Conservation (phyloP, 2,888 invertebrate genomes). For the Himalopsyche anomala region DNA sequence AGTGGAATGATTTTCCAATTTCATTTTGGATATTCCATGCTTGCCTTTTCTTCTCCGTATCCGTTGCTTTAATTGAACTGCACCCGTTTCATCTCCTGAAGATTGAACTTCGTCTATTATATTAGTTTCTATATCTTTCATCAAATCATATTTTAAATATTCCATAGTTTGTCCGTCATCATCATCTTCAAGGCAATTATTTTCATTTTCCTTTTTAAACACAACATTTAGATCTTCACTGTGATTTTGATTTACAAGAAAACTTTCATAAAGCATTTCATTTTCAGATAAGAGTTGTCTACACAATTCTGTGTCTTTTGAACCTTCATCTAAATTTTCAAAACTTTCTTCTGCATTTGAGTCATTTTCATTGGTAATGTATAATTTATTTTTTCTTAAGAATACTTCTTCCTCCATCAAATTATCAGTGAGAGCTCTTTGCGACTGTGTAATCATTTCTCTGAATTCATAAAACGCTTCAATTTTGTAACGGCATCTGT, state of each 20-base stretch:
- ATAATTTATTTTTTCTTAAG: conserved; percentile 16
- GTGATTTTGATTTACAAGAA: conserved; percentile 6
- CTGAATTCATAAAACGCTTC: conserved; percentile 63
- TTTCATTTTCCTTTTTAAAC: conserved; percentile 41
- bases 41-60: conserved; percentile 32
- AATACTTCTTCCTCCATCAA: conserved; percentile 45
- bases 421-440: conserved; percentile 59
- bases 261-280: conserved; percentile 35
- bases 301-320: background rate
- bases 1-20: conserved; percentile 23
- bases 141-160: conserved; percentile 28
- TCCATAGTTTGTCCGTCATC: conserved; percentile 7
- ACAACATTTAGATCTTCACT: conserved; percentile 7
- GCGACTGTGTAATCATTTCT: conserved; percentile 61
- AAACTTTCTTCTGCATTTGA: background rate
- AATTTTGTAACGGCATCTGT: conserved; percentile 63
- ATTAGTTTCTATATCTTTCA: conserved; percentile 23
- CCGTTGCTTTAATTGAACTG: background rate
- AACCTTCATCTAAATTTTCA: conserved; percentile 16
- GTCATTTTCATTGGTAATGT: conserved; percentile 4
- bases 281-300: background rate
- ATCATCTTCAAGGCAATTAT: conserved; percentile 3
- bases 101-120: conserved; percentile 1
- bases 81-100: conserved; percentile 19
- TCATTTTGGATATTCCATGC: conserved; percentile 42